phyloP scores from a whole-genome alignment of 2,113 vertebrate genomes.

The Boleophthalmus pectinirostris region DNA sequence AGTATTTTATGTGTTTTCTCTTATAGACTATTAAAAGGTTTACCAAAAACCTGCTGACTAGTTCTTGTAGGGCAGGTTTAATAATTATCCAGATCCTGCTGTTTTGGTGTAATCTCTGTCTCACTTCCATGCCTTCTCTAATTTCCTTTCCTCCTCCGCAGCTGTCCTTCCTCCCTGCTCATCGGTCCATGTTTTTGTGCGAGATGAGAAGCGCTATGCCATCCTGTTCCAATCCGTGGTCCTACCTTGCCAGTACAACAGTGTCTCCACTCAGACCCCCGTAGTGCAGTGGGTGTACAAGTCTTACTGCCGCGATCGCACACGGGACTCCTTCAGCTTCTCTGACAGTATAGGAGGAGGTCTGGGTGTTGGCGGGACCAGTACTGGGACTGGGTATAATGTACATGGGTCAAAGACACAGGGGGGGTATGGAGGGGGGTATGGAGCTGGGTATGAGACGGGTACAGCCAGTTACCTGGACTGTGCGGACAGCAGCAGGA shows the following conservation, averaged over 20 bases:
- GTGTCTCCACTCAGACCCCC: conserved; percentile 63
- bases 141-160: conserved; percentile 28
- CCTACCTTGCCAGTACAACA: conserved; percentile 71
- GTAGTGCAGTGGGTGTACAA: conserved; percentile 75
- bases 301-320: conserved; percentile 72
- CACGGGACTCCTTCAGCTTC: conserved; percentile 59
- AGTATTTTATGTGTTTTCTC: too few relatives aligned
- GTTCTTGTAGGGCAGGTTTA: conserved; percentile 3
- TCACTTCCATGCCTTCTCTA: conserved; percentile 2
- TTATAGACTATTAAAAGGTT: neutral
- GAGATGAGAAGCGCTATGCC: conserved; percentile 59
- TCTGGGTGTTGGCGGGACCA: conserved; percentile 48
- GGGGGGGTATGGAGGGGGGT: conserved; percentile 11
- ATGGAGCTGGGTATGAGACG: conserved; percentile 27
- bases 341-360: conserved; percentile 40
- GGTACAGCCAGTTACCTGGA: conserved; percentile 56
- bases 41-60: conserved; percentile 10
- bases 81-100: neutral
- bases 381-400: conserved; percentile 34
- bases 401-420: conserved; percentile 16
- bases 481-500: conserved; percentile 69
- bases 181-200: conserved; percentile 60
- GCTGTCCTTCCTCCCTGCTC: conserved; percentile 48
- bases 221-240: conserved; percentile 70
- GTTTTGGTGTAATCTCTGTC: conserved; percentile 1